Conservation (phyloP, 1,140 invertebrate species). For the Drosophila navojoa region DNA sequence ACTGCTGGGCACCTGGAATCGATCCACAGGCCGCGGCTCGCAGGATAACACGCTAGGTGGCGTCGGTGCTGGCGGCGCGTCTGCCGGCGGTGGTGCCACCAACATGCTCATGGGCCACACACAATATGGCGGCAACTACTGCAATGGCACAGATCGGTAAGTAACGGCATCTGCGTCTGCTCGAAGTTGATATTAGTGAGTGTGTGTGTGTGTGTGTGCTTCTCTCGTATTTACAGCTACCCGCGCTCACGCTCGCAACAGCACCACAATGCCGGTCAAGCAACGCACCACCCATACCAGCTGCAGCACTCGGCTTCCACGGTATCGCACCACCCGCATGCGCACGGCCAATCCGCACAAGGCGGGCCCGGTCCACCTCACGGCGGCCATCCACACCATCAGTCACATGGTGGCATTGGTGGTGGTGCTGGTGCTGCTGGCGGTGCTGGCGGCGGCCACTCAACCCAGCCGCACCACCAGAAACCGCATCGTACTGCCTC, state of each 20-base stretch:
- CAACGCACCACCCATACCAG: constrained; percentile 66
- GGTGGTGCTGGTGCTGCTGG: constrained; percentile 35
- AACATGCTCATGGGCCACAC: constrained; percentile 64
- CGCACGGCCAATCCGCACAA: constrained; percentile 61
- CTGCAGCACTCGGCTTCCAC: constrained; percentile 74
- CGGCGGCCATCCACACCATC: constrained; percentile 64
- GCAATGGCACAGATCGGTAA: constrained; percentile 83
- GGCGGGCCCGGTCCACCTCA: constrained; percentile 53
- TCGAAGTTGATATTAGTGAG: not conserved
- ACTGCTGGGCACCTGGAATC: constrained; percentile 81
- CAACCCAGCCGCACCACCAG: constrained; percentile 56
- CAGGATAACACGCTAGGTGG: constrained; percentile 81
- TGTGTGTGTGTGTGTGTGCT: too few species aligned
- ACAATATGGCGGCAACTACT: constrained; percentile 81
- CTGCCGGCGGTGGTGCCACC: constrained; percentile 44
- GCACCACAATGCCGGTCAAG: constrained; percentile 63
- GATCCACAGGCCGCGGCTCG: constrained; percentile 74
- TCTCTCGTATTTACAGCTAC: constrained; percentile 40
- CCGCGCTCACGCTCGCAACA: constrained; percentile 77
- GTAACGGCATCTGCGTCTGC: not conserved
- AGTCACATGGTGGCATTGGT: constrained; percentile 48
- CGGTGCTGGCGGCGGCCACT: constrained; percentile 14
- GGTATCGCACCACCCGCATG: constrained; percentile 74
- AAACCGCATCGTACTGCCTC: constrained; percentile 80
- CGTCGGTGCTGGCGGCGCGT: constrained; percentile 26